Base-by-base conservation (phyloP, 2,888 invertebrate genomes). In the Alcis repandata region DNA sequence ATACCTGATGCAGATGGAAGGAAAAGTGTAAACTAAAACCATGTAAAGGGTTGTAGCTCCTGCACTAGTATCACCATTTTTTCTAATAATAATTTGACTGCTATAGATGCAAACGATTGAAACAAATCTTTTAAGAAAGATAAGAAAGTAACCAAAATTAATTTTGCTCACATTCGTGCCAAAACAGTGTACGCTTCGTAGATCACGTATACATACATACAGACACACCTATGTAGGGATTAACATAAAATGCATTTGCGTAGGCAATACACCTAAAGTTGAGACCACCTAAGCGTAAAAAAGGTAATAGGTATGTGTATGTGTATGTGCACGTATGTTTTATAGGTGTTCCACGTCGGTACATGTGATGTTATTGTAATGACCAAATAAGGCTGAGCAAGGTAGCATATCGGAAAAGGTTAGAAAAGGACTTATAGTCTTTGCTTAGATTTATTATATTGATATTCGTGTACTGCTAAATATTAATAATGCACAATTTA, bases 211-310 rank as follows among this genome's bases (percentile, higher is more conserved):
- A 63, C 52, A 72, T 63, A 6, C 6, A 27, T n/a, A n/a, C n/a
- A n/a, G n/a, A 27, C 68, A 72, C 9, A 73, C 70, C 64, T 69
- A 38, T 19, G 3, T 63, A 67, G 68, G 73, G 71, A 76, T 76
- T 75, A 33, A 41, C 68, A 73, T 68, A 65, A 69, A 74, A 60
- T 78, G 77, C 74, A 73, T 69, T 69, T 68, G 77, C 75, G 83
- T 82, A 66, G 81, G 79, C 65, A 46, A 74, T 62, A 67, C 63
- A 76, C 73, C 67, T 71, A 68, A 67, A 67, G n/a, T n/a, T n/a
- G n/a, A n/a, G n/a, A n/a, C 2, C 3, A 36, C 36, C 17, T 33
- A 27, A 17, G 15, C 13, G 22, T 22, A n/a, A 8, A n/a, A 22
- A 17, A 41, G n/a, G n/a, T 11, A n/a, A n/a, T n/a, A 7, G 10